Evolutionary conservation across 2,113 vertebrate species (phyloP).

Genomic region (Zosterops lateralis): DNA sequence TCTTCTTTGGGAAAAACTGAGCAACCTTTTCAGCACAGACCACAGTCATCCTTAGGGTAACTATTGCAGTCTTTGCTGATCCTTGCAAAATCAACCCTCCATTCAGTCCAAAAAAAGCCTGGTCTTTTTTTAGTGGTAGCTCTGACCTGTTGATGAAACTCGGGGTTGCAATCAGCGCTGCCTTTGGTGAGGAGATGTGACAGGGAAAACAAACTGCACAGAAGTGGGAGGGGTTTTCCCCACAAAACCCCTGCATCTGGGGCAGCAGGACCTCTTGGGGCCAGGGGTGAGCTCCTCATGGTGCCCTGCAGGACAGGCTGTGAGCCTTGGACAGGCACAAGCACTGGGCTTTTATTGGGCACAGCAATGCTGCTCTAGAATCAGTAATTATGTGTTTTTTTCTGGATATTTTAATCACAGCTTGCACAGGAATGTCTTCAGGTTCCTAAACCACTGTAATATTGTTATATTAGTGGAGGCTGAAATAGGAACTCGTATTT

Average conservation of each 20-base stretch:
- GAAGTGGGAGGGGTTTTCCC: not conserved
- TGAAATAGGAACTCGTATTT: accelerated
- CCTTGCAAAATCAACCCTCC: not conserved
- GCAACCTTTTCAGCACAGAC: not conserved
- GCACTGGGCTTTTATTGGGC: not conserved
- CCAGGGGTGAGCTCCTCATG: accelerated
- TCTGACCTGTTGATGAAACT: not conserved
- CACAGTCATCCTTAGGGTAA: not conserved
- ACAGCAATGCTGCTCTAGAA: not conserved
- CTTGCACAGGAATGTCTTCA: not conserved
- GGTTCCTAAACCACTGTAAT: not conserved
- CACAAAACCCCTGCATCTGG: not conserved
- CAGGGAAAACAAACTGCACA: accelerated
- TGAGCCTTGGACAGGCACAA: not conserved
- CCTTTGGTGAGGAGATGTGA: not conserved
- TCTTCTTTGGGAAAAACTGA: not conserved
- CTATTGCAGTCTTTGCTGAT: not conserved
- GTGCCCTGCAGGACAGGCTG: not conserved
- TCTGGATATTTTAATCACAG: not conserved
- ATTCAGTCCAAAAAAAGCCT: not conserved
- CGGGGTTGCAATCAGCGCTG: accelerated
- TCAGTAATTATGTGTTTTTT: not conserved
- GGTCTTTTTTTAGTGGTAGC: not conserved
- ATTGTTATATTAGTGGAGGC: not conserved
- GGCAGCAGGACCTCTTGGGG: not conserved